These are phyloP conservation scores for Trachelus tabidus DNA, from an alignment of 2,888 invertebrate genomes.

Conservation along the genomic window DNA sequence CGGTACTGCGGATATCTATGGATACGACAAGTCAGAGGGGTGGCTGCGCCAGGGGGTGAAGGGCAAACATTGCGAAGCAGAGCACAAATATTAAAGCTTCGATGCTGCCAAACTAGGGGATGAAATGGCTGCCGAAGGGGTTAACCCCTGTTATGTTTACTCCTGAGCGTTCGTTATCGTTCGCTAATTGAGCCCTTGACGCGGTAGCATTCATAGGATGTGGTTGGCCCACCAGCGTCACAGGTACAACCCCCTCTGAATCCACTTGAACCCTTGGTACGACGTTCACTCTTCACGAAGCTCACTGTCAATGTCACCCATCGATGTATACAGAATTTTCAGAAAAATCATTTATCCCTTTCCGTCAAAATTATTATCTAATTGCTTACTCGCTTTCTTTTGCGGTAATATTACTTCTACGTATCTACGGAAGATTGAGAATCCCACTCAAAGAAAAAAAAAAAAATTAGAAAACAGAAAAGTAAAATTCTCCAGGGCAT, in stretches of 20 bases:
- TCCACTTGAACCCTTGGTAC: background rate
- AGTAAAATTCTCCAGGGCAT: background rate
- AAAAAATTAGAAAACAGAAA: background rate
- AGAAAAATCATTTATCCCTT: background rate
- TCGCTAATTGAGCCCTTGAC: conserved; percentile 52
- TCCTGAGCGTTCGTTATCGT: conserved; percentile 52
- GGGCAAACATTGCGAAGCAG: conserved; percentile 15
- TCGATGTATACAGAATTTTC: background rate
- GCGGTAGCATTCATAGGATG: conserved; percentile 18
- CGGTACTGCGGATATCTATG: background rate
- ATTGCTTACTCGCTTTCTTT: background rate
- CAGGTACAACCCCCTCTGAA: background rate
- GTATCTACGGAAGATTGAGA: background rate
- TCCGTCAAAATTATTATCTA: background rate
- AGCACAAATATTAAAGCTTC: conserved; percentile 25
- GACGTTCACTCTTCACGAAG: background rate
- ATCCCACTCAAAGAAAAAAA: background rate
- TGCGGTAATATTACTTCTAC: background rate
- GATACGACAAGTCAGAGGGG: background rate
- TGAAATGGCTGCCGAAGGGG: conserved; percentile 16
- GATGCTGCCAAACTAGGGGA: conserved; percentile 6
- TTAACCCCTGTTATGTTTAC: conserved; percentile 37
- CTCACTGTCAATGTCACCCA: conserved; percentile 31
- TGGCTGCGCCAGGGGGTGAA: background rate
- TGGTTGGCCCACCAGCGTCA: conserved; percentile 10